Conservation (phyloP, 2,797 vertebrate species). For the Pseudomugil tenellus region DNA sequence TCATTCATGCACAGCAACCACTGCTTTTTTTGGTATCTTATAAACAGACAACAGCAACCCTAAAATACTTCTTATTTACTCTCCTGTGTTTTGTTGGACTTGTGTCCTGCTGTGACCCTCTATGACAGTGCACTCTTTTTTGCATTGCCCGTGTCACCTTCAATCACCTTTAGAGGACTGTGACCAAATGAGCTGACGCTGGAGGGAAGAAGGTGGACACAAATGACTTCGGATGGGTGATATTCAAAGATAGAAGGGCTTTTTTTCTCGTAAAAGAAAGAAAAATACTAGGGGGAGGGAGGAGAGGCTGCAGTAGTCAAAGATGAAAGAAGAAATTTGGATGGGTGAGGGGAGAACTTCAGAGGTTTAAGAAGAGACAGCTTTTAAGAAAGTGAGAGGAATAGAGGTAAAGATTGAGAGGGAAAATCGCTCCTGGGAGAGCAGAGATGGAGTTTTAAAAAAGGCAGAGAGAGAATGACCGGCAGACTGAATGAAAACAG, state of each 20-base stretch:
- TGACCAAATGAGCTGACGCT: slow-evolving; percentile 31
- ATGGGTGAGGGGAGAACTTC: slow-evolving; percentile 40
- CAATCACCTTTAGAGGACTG: slow-evolving; percentile 41
- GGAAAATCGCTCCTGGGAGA: slow-evolving; percentile 53
- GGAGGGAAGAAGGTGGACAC: slow-evolving; percentile 32
- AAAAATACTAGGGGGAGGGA: slow-evolving; percentile 12
- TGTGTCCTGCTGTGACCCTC: slow-evolving; percentile 64
- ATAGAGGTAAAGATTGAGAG: slow-evolving; percentile 40
- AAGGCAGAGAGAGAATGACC: slow-evolving; percentile 19
- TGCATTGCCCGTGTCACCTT: slow-evolving; percentile 63
- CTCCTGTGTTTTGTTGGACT: slow-evolving; percentile 50
- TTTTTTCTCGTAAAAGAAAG: slow-evolving; percentile 6
- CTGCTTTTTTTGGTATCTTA: slow-evolving; percentile 47
- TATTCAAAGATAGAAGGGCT: slow-evolving; percentile 23
- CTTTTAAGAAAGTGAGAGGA: slow-evolving; percentile 62
- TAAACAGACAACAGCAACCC: slow-evolving; percentile 51
- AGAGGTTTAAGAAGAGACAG: slow-evolving; percentile 55
- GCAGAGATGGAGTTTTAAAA: slow-evolving; percentile 48
- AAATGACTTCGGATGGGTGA: slow-evolving; percentile 14
- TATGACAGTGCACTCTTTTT: slow-evolving; percentile 54
- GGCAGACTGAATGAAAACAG: slow-evolving; percentile 53
- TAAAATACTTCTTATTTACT: slow-evolving; percentile 69
- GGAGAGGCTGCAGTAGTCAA: slow-evolving; percentile 34
- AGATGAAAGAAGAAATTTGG: slow-evolving; percentile 53
- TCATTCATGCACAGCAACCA: slow-evolving; percentile 10